Percentiles rank a stretch among this genome's conserved stretches.
phyloP scores from a whole-genome alignment of 2,888 invertebrate species.

The Gordius sp. region DNA sequence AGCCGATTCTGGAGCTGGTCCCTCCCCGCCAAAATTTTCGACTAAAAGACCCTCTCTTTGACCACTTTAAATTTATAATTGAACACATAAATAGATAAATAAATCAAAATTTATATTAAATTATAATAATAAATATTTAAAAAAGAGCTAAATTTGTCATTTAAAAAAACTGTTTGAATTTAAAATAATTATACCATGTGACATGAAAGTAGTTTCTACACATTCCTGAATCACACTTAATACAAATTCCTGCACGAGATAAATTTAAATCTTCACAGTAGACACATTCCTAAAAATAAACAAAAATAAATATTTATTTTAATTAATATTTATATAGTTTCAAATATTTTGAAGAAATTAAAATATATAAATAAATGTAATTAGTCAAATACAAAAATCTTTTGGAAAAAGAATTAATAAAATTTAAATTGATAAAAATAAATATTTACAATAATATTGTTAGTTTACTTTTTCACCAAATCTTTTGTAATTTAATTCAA shows the following conservation, averaged over 20 bases:
- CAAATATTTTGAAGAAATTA: not conserved
- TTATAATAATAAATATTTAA: not conserved
- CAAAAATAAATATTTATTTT: not conserved
- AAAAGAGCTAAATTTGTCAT: not conserved
- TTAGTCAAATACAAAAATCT: not conserved
- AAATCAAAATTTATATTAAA: not conserved
- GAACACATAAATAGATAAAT: not conserved
- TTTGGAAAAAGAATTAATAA: not conserved
- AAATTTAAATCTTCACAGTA: conserved; percentile 60
- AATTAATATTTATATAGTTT: conserved; percentile 15
- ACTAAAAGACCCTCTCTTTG: conserved; percentile 1
- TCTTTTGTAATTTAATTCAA: conserved; percentile 83
- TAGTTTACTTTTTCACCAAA: conserved; percentile 54
- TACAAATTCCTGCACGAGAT: conserved; percentile 71
- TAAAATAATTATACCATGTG: conserved; percentile 39
- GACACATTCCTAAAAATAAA: conserved; percentile 40
- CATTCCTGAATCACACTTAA: conserved; percentile 91
- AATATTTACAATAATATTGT: not conserved
- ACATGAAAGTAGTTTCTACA: conserved; percentile 90
- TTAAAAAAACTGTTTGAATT: not conserved
- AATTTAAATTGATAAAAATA: not conserved
- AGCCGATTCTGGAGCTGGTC: not conserved
- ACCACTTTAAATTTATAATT: conserved; percentile 8
- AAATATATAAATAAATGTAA: not conserved
- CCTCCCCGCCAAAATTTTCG: not conserved